Conservation (phyloP, 2,113 vertebrate genomes). For the Pseudorasbora parva region DNA sequence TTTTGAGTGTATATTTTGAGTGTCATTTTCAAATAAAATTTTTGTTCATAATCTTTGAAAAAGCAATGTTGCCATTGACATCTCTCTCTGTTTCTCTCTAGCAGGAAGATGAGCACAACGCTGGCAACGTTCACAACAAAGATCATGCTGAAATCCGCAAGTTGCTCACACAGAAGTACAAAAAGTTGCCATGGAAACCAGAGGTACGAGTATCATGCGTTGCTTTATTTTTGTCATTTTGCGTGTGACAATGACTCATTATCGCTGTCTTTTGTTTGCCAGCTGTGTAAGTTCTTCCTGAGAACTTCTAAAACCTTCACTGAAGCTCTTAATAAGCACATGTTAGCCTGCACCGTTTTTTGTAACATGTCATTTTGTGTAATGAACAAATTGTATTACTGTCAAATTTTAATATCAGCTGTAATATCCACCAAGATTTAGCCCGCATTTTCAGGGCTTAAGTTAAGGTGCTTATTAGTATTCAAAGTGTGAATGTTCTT, state of each 20-base stretch:
- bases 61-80: not conserved
- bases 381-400: not conserved
- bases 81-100: constrained; percentile 34
- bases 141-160: constrained; percentile 68
- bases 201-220: constrained; percentile 68
- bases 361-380: constrained; percentile 3
- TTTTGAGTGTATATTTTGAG: no score
- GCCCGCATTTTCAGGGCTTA: not conserved
- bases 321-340: constrained; percentile 4
- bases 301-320: not conserved
- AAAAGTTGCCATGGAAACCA: constrained; percentile 78
- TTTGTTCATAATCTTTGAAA: constrained; percentile 8
- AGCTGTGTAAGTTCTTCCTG: not conserved
- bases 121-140: constrained; percentile 59
- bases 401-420: not conserved
- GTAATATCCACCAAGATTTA: not conserved
- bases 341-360: not conserved
- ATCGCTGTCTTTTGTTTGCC: not conserved
- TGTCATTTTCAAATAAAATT: no score
- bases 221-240: constrained; percentile 41
- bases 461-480: constrained; percentile 1
- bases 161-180: constrained; percentile 74
- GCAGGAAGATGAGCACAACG: constrained; percentile 75
- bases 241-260: constrained; percentile 38
- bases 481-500: not conserved